Percentiles rank a stretch among this genome's conserved stretches.
Evolutionary conservation across 2,888 invertebrate species (phyloP).

Genomic region (Drosophila macrospina): DNA sequence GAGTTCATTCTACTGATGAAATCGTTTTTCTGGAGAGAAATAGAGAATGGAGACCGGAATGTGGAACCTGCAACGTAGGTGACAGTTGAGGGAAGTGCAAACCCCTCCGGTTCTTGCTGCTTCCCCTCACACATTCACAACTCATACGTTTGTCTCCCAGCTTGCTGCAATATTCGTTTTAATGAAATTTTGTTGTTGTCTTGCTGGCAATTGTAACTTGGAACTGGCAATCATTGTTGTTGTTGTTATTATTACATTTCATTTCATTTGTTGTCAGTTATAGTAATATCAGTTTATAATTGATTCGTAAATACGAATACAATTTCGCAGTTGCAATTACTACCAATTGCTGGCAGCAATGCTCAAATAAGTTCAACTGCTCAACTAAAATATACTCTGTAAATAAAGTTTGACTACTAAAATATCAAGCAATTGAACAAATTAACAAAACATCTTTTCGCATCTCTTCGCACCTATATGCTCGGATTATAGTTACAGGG

Average conservation of each 20-base stretch:
- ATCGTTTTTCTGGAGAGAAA: background rate
- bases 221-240: constrained; percentile 24
- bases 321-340: constrained; percentile 12
- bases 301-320: constrained; percentile 34
- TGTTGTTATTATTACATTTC: constrained; percentile 21
- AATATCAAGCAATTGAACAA: too few species aligned
- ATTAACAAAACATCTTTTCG: too few species aligned
- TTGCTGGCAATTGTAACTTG: constrained; percentile 16
- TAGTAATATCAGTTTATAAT: constrained; percentile 31
- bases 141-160: background rate
- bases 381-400: background rate
- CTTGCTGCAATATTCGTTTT: constrained; percentile 34
- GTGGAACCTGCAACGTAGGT: constrained; percentile 15
- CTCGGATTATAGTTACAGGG: background rate
- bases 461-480: background rate
- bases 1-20: background rate
- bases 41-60: constrained; percentile 19
- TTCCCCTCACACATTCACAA: background rate
- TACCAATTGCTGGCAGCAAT: background rate
- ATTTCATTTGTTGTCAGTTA: constrained; percentile 27
- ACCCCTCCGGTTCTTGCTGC: too few species aligned
- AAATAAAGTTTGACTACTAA: too few species aligned
- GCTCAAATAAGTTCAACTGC: background rate
- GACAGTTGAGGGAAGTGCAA: constrained; percentile 16
- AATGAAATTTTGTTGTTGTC: constrained; percentile 40